These are phyloP conservation scores for Micromys minutus DNA, from an alignment of 2,113 vertebrate genomes.

Conservation along the genomic window DNA sequence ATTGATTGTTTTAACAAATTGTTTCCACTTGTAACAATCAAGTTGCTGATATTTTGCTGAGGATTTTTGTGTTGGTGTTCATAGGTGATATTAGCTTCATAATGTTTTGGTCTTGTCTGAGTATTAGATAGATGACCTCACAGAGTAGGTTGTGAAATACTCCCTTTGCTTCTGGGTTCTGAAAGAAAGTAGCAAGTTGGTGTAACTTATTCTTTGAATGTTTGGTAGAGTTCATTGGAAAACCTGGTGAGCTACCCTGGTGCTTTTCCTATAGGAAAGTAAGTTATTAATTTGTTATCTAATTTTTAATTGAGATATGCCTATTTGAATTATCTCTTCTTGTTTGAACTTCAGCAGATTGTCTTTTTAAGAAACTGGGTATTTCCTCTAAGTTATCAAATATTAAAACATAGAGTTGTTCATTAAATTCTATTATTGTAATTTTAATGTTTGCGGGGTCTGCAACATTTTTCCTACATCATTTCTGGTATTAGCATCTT, in stretches of 20 bases:
- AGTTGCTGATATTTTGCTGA: not conserved
- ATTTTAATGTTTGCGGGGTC: not conserved
- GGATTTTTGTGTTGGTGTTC: not conserved
- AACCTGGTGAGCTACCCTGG: not conserved
- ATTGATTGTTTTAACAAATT: not conserved
- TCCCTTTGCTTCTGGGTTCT: not conserved
- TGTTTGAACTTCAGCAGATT: not conserved
- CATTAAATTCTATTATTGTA: not conserved
- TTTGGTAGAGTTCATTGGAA: not conserved
- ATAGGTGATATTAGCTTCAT: not conserved
- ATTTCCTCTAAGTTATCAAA: not conserved
- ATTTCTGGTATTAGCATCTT: not conserved
- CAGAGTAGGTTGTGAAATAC: not conserved
- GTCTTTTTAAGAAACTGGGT: not conserved
- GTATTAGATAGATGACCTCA: not conserved
- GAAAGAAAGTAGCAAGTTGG: not conserved
- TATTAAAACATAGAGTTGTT: not conserved
- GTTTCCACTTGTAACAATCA: not conserved
- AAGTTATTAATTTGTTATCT: not conserved
- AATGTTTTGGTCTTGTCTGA: not conserved
- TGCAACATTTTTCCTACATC: not conserved
- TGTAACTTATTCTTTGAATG: not conserved
- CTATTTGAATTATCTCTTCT: not conserved
- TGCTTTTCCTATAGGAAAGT: not conserved
- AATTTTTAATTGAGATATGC: not conserved